Evolutionary conservation across 2,888 invertebrate species (phyloP), one percentile per base, ranked within the genome.

Genomic region (Cerastis leucographa): DNA sequence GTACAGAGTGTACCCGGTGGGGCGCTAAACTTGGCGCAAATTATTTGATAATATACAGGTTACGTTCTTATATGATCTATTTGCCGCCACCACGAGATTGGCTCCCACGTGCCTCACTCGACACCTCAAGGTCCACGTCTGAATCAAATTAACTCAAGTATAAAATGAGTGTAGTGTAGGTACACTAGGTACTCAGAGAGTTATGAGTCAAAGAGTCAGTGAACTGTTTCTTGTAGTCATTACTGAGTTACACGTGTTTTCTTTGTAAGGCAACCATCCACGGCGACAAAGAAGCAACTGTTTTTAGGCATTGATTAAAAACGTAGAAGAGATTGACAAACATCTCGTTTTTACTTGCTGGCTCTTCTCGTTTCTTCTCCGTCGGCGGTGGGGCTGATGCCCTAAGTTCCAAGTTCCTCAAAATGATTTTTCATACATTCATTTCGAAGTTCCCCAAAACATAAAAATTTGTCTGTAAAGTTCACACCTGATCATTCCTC

Each of bases 21-120:
- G 29, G 49, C 17, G 67, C 56, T 25, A 56, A 44, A 67, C 61
- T 66, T 44, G 66, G 46, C 59, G 61, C 61, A 42, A 73, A 74
- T 74, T 65, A 72, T 72, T 78, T 54, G 68, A 71, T 85, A 74
- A 81, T 78, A 68, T 51, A 62, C 68, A 64, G 42, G 49, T 42
- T 82, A 72, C 67, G 65, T 76, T 85, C 73, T 49, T 77, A 72
- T 70, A 71, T 59, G 7, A 79, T 76, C 71, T 72, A 61, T 71
- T 71, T 67, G 14, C 49, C 29, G 46, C 51, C 71, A 44, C 68
- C 74, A 54, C 76, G 35, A 71, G 69, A 81, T 87, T 76, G 59
- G 25, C 70, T 74, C 40, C 46, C 8, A 62, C 25, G 65, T 66
- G 62, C 44, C 62, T 51, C n/a, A 72, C 62, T 64, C 42, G 35